These are phyloP conservation scores for Clanis bilineata DNA, from an alignment of 2,888 invertebrate genomes.

Conservation along the genomic window DNA sequence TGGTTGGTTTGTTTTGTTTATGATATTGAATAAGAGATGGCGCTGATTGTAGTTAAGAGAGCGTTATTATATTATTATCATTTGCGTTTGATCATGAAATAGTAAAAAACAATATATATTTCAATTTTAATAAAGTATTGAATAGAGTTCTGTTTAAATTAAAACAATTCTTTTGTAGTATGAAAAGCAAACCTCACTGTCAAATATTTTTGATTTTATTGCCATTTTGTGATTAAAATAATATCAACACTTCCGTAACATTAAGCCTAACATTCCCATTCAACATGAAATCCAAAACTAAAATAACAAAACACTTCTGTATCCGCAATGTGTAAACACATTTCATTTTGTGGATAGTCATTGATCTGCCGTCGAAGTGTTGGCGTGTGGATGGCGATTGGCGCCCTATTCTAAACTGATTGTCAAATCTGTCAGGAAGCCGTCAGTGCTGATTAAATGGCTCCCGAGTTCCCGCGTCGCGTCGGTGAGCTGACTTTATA, in stretches of 20 bases:
- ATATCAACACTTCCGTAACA: background rate
- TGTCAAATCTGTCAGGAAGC: constrained; percentile 9
- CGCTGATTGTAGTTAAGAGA: no score
- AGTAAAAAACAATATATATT: no score
- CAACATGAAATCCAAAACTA: background rate
- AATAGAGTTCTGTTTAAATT: no score
- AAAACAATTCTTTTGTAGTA: no score
- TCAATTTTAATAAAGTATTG: no score
- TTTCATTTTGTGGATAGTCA: background rate
- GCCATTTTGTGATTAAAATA: background rate
- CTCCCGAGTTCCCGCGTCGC: no score
- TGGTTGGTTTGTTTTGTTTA: background rate
- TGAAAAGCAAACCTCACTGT: no score
- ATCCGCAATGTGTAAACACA: background rate
- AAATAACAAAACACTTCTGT: background rate
- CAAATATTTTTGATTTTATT: background rate
- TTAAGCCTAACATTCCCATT: background rate
- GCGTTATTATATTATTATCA: no score
- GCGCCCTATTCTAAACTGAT: background rate
- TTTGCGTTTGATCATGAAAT: background rate
- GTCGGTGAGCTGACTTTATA: background rate
- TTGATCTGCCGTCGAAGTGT: background rate
- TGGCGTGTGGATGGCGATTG: background rate
- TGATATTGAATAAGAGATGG: background rate
- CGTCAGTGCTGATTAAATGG: constrained; percentile 12